phyloP scores from a whole-genome alignment of 2,888 invertebrate genomes.

The Meandrusa payeni region DNA sequence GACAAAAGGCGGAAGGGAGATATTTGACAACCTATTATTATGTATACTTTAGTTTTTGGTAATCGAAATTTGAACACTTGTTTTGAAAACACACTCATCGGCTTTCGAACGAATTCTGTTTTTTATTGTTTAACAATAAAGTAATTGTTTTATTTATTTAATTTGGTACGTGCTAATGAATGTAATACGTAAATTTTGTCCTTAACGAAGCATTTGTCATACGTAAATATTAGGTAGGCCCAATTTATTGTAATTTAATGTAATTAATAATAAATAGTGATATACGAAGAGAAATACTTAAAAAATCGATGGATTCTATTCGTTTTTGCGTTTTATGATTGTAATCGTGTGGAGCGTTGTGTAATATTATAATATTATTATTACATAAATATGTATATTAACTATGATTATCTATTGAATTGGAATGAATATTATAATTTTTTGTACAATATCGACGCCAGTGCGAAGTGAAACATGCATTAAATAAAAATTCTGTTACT shows the following conservation, averaged over 20 bases:
- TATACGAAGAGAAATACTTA: conserved; percentile 71
- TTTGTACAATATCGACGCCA: conserved; percentile 80
- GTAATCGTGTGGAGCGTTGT: conserved; percentile 74
- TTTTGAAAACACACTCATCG: conserved; percentile 51
- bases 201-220: conserved; percentile 72
- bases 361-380: conserved; percentile 62
- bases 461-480: conserved; percentile 75
- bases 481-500: conserved; percentile 81
- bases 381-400: conserved; percentile 51
- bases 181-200: conserved; percentile 70
- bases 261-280: conserved; percentile 67
- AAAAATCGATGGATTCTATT: conserved; percentile 66
- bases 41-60: conserved; percentile 30
- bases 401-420: conserved; percentile 61
- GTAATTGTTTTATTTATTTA: conserved; percentile 62
- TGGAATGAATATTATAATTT: conserved; percentile 71
- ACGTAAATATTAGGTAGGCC: conserved; percentile 77
- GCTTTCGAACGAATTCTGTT: conserved; percentile 40
- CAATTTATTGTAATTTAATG: conserved; percentile 77
- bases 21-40: no score
- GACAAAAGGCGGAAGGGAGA: no score
- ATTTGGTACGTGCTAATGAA: conserved; percentile 68
- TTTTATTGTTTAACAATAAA: conserved; percentile 48
- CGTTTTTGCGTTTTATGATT: conserved; percentile 78
- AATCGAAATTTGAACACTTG: conserved; percentile 57